Evolutionary conservation across 2,888 invertebrate genomes (phyloP).

Genomic region (Himalopsyche tibetana): DNA sequence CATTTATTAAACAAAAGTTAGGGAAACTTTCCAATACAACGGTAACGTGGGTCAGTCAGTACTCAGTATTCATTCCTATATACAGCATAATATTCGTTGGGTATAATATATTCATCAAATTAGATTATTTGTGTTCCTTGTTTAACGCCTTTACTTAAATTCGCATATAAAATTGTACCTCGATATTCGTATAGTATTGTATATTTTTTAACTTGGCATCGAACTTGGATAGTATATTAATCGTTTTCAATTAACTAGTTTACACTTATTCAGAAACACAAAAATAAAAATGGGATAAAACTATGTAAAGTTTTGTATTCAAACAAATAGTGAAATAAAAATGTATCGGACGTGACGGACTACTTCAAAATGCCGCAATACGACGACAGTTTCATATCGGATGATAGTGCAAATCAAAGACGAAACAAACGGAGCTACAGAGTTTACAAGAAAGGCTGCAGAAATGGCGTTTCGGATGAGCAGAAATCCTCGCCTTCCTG

Average conservation of each 20-base stretch:
- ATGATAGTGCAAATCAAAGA: constrained; percentile 75
- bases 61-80: too few species aligned
- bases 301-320: neutral
- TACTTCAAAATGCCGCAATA: constrained; percentile 74
- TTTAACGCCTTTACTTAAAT: too few species aligned
- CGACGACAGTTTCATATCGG: constrained; percentile 76
- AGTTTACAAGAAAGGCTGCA: constrained; percentile 74
- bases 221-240: too few species aligned
- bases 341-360: neutral
- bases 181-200: too few species aligned
- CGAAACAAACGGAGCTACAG: constrained; percentile 76
- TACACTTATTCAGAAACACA: neutral
- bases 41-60: too few species aligned
- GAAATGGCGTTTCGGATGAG: neutral
- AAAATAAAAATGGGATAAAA: neutral
- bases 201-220: too few species aligned
- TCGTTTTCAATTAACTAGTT: neutral
- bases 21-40: too few species aligned
- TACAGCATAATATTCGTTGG: too few species aligned
- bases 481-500: constrained; percentile 67
- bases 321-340: neutral
- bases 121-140: too few species aligned
- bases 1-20: too few species aligned
- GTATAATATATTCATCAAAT: too few species aligned
- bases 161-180: too few species aligned